Evolutionary conservation across 2,888 invertebrate genomes (phyloP), one percentile per base, ranked within the genome.

Genomic region (Agrotis clavis): DNA sequence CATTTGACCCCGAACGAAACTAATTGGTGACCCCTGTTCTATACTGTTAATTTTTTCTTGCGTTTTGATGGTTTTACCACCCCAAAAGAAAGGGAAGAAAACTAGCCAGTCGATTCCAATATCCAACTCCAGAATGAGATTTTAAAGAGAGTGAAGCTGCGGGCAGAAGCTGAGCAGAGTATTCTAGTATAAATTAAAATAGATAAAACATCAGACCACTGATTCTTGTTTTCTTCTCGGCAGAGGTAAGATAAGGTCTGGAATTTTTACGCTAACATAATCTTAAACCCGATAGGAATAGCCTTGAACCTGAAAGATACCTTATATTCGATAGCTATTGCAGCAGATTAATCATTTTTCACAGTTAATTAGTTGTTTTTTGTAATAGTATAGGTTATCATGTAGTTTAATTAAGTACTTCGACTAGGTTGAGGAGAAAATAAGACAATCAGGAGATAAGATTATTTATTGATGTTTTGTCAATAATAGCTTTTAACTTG

Each of bases 271-370:
- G n/a, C 2, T 2, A 53, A 35, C 21, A 30, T 61, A 64, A 76
- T 67, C 61, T 67, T 51, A 53, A 41, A 25, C 48, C 9, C 45
- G 65, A 69, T 74, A 47, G 25, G 21, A 11, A 19, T 53, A 62
- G 59, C 79, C 79, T 82, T 80, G 79, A 80, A 72, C 77, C 19
- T 51, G 9, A 18, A n/a, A 30, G 62, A 69, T 62, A 47, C 41
- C 14, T 57, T 41, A n/a, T 11, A n/a, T 65, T 71, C 45, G 63
- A 50, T n/a, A 81, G 48, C 16, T n/a, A 53, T 62, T 63, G 47
- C 19, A 56, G 50, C 14, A 66, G 61, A 68, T 82, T 66, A 48
- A 51, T 59, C 16, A 14, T 47, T 71, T 18, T 68, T 68, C 18
- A 47, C 50, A 19, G 30, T 71, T 82, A 72, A 82, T 72, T 60